Conservation (phyloP, 53 echinoderm and acorn worm species). For the Actinopyga echinites region DNA sequence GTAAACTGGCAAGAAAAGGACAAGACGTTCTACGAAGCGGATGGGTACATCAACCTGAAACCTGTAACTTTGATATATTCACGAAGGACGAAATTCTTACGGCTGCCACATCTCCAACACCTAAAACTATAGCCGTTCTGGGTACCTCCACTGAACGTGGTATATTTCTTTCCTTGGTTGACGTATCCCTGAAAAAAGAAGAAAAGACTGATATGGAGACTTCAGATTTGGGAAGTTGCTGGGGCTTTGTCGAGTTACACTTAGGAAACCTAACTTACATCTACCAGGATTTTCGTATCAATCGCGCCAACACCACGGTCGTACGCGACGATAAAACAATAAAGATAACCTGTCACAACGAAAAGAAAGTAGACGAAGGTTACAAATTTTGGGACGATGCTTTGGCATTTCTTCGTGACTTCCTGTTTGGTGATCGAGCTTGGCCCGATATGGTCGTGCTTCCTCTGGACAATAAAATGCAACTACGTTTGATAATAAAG, state of each 20-base stretch:
- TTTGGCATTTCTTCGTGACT: not conserved
- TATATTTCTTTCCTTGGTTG: conserved; percentile 6
- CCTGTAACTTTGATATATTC: conserved; percentile 15
- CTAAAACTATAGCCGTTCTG: conserved; percentile 6
- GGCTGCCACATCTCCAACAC: not conserved
- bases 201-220: not conserved
- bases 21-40: conserved; percentile 5
- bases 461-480: too few species aligned
- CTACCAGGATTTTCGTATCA: conserved; percentile 9
- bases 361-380: not conserved
- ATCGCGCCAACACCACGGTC: not conserved
- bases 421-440: too few species aligned
- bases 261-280: not conserved
- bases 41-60: conserved; percentile 27
- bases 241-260: conserved; percentile 14
- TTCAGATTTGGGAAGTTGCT: not conserved
- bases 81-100: not conserved
- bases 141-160: conserved; percentile 28
- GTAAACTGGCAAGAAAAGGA: not conserved
- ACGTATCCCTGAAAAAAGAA: not conserved
- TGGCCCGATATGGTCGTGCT: too few species aligned
- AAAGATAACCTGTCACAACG: conserved; percentile 29
- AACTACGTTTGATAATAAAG: too few species aligned
- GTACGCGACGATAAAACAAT: not conserved
- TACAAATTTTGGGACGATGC: conserved; percentile 6